These are phyloP conservation scores for Carduelis carduelis DNA, from an alignment of 2,797 vertebrate species.

Conservation along the genomic window DNA sequence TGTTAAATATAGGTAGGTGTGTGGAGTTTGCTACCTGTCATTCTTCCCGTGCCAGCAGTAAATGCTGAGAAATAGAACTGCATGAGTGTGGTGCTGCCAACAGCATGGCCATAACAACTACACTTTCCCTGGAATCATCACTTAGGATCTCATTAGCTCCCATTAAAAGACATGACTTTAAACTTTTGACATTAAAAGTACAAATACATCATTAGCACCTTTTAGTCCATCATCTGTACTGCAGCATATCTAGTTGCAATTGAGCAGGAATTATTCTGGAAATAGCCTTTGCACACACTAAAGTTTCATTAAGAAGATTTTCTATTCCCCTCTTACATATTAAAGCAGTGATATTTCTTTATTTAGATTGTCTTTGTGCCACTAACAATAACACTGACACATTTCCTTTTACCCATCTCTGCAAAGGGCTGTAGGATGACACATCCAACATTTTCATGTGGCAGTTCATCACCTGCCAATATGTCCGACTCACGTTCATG, in stretches of 20 bases:
- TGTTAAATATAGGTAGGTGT: background rate
- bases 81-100: fast-evolving
- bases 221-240: background rate
- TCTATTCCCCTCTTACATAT: background rate
- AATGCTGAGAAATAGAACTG: background rate
- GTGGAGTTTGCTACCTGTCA: background rate
- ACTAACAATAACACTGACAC: background rate
- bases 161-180: background rate
- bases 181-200: background rate
- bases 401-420: background rate
- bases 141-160: background rate
- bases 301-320: background rate
- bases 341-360: background rate
- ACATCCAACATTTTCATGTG: background rate
- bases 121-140: background rate
- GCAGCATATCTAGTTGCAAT: background rate
- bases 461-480: background rate
- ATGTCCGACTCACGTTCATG: fast-evolving
- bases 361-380: background rate
- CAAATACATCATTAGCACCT: background rate
- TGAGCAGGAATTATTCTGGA: background rate
- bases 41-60: background rate
- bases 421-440: background rate
- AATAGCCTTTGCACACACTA: background rate
- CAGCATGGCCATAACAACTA: background rate